These are phyloP conservation scores for Ptychadena robeensis DNA, from an alignment of 2,797 vertebrate species.

Conservation along the genomic window DNA sequence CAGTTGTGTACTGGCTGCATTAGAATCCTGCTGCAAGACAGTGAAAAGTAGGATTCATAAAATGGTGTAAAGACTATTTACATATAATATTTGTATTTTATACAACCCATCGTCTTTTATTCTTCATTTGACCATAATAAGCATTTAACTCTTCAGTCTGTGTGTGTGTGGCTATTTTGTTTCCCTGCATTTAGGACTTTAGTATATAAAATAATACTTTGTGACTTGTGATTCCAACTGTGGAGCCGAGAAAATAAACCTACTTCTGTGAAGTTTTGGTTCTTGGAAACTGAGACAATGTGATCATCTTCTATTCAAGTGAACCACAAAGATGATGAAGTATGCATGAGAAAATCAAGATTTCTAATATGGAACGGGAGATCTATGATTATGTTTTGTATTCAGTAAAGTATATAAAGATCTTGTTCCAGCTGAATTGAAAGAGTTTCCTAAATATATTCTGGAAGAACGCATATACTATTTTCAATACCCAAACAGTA, in stretches of 20 bases:
- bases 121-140: no score
- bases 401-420: constrained; percentile 8
- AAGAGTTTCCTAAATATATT: constrained; percentile 57
- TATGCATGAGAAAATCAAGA: not conserved
- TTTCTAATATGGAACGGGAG: not conserved
- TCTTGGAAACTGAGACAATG: constrained; percentile 2
- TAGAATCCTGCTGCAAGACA: no score
- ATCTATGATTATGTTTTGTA: constrained; percentile 28
- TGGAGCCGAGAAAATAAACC: not conserved
- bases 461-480: constrained; percentile 63
- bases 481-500: constrained; percentile 67
- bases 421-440: constrained; percentile 19
- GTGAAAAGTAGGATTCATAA: no score
- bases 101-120: no score
- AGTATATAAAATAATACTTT: no score
- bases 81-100: no score
- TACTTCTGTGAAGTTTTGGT: not conserved
- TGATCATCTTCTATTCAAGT: not conserved
- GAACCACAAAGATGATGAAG: constrained; percentile 4
- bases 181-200: no score
- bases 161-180: no score
- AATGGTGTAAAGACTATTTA: no score
- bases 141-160: no score
- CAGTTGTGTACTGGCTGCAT: no score
- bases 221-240: not conserved